Conservation (phyloP, 2,113 vertebrate species). For the Thunnus maccoyii region DNA sequence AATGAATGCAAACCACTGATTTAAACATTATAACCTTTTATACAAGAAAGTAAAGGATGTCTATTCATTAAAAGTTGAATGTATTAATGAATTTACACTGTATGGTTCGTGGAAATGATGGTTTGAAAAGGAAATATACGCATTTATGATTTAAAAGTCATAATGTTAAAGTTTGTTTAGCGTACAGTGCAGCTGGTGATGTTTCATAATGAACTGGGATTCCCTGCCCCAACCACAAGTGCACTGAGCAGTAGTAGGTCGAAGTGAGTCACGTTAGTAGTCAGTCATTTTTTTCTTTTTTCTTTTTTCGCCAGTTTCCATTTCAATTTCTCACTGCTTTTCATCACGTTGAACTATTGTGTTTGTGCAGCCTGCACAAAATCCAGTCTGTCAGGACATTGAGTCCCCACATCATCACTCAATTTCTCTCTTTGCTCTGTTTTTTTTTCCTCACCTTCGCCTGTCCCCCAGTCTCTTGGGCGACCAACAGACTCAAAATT, state of each 20-base stretch:
- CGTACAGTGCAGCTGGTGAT: background rate
- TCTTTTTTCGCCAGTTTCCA: background rate
- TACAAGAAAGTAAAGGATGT: background rate
- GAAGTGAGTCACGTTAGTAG: background rate
- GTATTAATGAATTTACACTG: background rate
- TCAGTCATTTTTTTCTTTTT: background rate
- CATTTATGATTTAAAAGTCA: background rate
- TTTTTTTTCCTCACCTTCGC: constrained; percentile 5
- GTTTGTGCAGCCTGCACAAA: constrained; percentile 18
- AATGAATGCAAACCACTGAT: background rate
- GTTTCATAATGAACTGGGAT: background rate
- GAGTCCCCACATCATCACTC: constrained; percentile 29
- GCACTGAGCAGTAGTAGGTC: background rate
- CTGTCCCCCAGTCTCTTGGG: background rate
- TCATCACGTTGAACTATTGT: constrained; percentile 40
- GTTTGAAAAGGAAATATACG: background rate
- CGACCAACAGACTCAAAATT: background rate
- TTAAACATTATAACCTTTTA: background rate
- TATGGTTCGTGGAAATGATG: background rate
- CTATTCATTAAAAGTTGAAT: background rate
- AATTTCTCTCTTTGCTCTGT: constrained; percentile 11
- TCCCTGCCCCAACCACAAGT: background rate
- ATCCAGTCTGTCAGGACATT: constrained; percentile 20
- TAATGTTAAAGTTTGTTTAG: background rate
- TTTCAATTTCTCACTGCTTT: constrained; percentile 18